Conservation (phyloP, 64 coral and sea anemone species). For the Stichodactyla helianthus region DNA sequence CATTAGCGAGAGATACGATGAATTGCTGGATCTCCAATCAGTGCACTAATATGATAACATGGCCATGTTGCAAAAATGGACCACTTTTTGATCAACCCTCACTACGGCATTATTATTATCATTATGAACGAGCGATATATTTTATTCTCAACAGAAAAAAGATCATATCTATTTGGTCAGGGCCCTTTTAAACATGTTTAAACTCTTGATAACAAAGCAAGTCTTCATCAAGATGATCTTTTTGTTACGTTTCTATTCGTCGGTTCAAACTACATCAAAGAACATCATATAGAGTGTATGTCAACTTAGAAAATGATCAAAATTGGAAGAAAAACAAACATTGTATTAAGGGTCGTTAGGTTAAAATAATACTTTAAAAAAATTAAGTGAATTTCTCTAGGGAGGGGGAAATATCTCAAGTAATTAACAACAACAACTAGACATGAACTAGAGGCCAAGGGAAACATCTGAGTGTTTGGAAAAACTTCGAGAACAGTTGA, state of each 20-base stretch:
- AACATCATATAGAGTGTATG: not conserved
- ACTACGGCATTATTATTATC: not conserved
- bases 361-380: conserved; percentile 1
- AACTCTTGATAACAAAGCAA: conserved; percentile 8
- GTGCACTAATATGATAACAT: not conserved
- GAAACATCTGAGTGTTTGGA: not conserved
- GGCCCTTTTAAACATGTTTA: not conserved
- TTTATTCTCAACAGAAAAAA: not conserved
- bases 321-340: conserved; percentile 4
- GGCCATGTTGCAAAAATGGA: not conserved
- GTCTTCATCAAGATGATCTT: not conserved
- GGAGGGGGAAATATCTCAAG: not conserved
- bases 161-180: not conserved
- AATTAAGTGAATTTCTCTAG: not conserved
- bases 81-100: conserved; percentile 1
- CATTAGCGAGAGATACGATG: not conserved
- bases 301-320: not conserved
- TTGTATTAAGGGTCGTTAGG: conserved; percentile 8
- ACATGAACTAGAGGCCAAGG: not conserved
- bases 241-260: not conserved
- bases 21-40: not conserved
- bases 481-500: not conserved
- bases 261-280: not conserved
- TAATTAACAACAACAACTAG: conserved; percentile 1
- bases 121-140: conserved; percentile 8